Percentiles rank a stretch among this genome's conserved stretches.
phyloP scores from a whole-genome alignment of 2,113 vertebrate genomes.

The Alaudala cheleensis region DNA sequence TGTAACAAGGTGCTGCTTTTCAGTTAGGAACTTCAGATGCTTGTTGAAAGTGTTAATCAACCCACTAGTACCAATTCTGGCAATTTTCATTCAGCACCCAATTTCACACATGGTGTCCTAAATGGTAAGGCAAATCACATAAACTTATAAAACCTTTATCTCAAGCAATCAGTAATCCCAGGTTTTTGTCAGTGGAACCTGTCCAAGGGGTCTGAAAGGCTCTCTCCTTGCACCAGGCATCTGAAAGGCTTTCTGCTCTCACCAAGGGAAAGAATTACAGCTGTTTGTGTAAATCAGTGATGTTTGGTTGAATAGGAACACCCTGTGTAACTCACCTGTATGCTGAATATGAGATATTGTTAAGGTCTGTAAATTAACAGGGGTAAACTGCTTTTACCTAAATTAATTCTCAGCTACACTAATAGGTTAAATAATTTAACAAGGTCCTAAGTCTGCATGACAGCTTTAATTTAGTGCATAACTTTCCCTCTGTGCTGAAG shows the following conservation, averaged over 20 bases:
- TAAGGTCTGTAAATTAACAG: background rate
- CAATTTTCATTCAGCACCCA: background rate
- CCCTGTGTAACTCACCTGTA: background rate
- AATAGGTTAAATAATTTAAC: conserved; percentile 30
- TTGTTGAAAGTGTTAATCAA: background rate
- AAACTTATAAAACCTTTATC: background rate
- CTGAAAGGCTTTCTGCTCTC: background rate
- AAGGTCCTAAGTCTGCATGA: background rate
- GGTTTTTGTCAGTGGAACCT: background rate
- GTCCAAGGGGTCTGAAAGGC: background rate
- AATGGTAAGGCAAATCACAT: accelerated
- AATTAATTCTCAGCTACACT: background rate
- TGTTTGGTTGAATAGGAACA: background rate
- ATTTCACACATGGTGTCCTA: background rate
- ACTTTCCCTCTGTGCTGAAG: background rate
- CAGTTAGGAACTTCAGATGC: background rate
- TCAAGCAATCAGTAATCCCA: background rate
- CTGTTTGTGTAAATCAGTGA: background rate
- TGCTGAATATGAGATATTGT: background rate
- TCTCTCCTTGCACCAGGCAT: background rate
- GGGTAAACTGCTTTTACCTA: background rate
- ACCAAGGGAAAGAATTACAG: background rate
- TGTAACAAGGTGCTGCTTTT: background rate
- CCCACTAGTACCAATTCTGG: background rate
- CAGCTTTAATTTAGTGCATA: background rate